Base-by-base conservation (phyloP, 2,888 invertebrate species). In the Chromoteleia sp. region DNA sequence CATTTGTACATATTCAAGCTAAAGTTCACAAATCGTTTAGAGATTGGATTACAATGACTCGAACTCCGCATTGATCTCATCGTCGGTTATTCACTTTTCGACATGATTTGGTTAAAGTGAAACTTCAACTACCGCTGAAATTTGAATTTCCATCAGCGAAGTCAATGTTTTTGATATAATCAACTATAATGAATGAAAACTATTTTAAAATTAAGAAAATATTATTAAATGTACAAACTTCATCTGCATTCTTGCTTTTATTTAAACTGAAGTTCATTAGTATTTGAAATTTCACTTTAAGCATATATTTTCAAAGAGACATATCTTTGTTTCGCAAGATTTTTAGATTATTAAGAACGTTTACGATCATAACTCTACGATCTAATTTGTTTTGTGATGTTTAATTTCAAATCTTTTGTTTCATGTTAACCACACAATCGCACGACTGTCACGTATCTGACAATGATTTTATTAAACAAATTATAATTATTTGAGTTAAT, bases 51-150 rank as follows among this genome's bases (percentile, higher is more conserved):
- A 58, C 41, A 58, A 68, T 39, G 50, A 61, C 56, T 54, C 56
- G 12, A 68, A 70, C 43, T 33, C 25, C 61, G 70, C 71, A 73
- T 81, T 81, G 84, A 85, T 86, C 83, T 84, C 84, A 82, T 84
- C 74, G 58, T 59, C 76, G 79, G 43, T 68, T 71, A 43, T 56
- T 83, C 79, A 70, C 76, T 85, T 84, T 67, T 68, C 21, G 36
- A 50, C 10, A 52, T 33, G 6, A 7, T 56, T 56, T 56, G 14
- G 56, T 63, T 19, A n/a, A 63, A 48, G 33, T 48, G 33, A 63
- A 45, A 30, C 14, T 17, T n/a, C 21, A 33, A 39, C 3, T 58
- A 10, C 21, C 36, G 10, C 10, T 78, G 73, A 73, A 54, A 8
- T 8, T 8, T 33, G 7, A 8, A 33, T 8, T 33, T 25, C 25